Base-by-base conservation (phyloP, 1,140 invertebrate genomes). In the Medauroidea extradentata region DNA sequence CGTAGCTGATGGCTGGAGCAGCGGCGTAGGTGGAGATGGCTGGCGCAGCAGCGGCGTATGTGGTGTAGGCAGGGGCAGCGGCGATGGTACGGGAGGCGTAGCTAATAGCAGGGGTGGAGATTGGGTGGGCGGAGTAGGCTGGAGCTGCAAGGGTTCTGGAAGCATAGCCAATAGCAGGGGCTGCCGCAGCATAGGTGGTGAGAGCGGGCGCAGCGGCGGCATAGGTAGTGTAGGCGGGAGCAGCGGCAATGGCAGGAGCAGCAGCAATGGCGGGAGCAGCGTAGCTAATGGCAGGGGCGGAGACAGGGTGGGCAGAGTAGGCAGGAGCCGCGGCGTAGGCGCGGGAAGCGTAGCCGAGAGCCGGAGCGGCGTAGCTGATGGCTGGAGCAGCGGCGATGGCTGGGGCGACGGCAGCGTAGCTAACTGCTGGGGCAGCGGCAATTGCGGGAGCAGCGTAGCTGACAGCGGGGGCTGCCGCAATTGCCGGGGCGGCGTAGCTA, bases 401-500 rank as follows among this genome's bases (percentile, higher is more conserved):
- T 19, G 42, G 52, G 27, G 29, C 29, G 29, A 11, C 29, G 11
- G 29, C 29, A 11, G 29, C 29, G 29, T 34, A 34, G 29, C 29
- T 34, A 11, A 34, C 29, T 7, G 29, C 29, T 34, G 29, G 29
- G 11, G 29, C 29, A 4, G 29, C 29, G 11, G 29, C 29, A 7
- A 34, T 34, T 4, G 29, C 29, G 55, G 53, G 21, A 50, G 38
- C 52, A 11, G 53, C 60, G 44, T 39, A 53, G 14, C 63, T 61
- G 14, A 60, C 67, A 0, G 71, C 67, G 3, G 60, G 62, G 11
- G 75, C 70, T 0, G 84, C 84, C 29, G 83, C 65, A 70, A 86
- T 85, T n/a, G 82, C 85, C 19, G 81, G 83, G 11, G 82, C 78
- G 8, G 84, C 83, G 38, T 83, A 76, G 74, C 86, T 87, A 44